Evolutionary conservation across 1,140 invertebrate genomes (phyloP).

Genomic region (Anastatus disparis): DNA sequence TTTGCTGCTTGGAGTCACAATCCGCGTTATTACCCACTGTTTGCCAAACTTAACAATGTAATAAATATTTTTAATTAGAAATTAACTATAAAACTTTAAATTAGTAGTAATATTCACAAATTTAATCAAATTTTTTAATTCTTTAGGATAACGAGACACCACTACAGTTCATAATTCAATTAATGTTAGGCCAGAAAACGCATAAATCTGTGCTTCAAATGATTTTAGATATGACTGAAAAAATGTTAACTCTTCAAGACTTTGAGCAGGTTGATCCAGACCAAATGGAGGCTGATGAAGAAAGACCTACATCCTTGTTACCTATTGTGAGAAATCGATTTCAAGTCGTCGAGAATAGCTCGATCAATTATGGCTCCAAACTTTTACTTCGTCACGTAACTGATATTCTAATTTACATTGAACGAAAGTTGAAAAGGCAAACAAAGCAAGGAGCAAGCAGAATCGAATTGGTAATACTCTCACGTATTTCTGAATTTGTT

Average conservation of each 20-base stretch:
- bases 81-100: too few species aligned
- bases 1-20: constrained; percentile 81
- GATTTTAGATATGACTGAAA: constrained; percentile 83
- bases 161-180: constrained; percentile 74
- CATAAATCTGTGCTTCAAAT: constrained; percentile 73
- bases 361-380: constrained; percentile 77
- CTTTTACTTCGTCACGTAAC: constrained; percentile 80
- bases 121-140: neutral
- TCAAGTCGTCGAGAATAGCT: constrained; percentile 40
- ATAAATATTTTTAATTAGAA: too few species aligned
- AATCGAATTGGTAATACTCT: constrained; percentile 82
- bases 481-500: constrained; percentile 80
- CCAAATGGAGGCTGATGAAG: constrained; percentile 58
- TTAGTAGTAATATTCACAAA: too few species aligned
- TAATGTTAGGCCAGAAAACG: constrained; percentile 77
- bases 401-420: constrained; percentile 77
- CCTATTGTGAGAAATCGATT: constrained; percentile 49
- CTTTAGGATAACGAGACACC: constrained; percentile 63
- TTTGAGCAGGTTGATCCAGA: constrained; percentile 65
- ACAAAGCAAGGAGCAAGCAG: constrained; percentile 71
- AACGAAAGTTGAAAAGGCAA: constrained; percentile 71
- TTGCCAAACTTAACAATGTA: constrained; percentile 71
- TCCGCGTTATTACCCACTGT: constrained; percentile 78
- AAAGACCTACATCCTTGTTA: constrained; percentile 42
- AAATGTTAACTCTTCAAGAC: constrained; percentile 76